A percentile compares a stretch with the other conserved stretches of the same genome.
Conservation (phyloP, 1,140 invertebrate genomes). For the Psilanteris sp. region DNA sequence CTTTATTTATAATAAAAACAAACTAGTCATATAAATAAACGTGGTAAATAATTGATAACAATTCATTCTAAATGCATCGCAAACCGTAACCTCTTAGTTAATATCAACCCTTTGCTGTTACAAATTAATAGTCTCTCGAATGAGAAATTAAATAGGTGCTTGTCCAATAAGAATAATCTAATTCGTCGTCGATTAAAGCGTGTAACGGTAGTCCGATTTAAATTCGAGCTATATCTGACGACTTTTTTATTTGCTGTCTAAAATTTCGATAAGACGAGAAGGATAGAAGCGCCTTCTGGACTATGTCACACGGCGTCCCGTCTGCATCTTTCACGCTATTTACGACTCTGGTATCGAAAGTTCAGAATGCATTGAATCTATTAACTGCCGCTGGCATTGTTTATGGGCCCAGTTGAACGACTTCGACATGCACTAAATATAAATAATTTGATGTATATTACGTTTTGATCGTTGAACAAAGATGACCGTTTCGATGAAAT, state of each 20-base stretch:
- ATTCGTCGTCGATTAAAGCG: constrained; percentile 35
- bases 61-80: too few relatives aligned
- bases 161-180: constrained; percentile 13
- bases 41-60: too few relatives aligned
- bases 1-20: too few relatives aligned
- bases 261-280: constrained; percentile 68
- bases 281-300: constrained; percentile 66
- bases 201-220: constrained; percentile 58
- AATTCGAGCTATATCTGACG: constrained; percentile 61
- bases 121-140: background rate
- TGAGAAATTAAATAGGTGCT: constrained; percentile 9
- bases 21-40: too few relatives aligned
- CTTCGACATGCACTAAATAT: constrained; percentile 16
- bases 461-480: constrained; percentile 12
- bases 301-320: constrained; percentile 56
- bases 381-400: constrained; percentile 30
- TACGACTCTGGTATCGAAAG: constrained; percentile 26
- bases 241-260: constrained; percentile 72
- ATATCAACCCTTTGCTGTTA: background rate
- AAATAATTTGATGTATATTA: constrained; percentile 15
- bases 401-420: constrained; percentile 27
- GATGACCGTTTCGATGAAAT: background rate
- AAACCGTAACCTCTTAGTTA: too few relatives aligned
- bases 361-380: constrained; percentile 20
- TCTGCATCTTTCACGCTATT: constrained; percentile 54